These are phyloP conservation scores for Ascidia mentula DNA, from an alignment of 23 tunicate genomes.

Conservation along the genomic window DNA sequence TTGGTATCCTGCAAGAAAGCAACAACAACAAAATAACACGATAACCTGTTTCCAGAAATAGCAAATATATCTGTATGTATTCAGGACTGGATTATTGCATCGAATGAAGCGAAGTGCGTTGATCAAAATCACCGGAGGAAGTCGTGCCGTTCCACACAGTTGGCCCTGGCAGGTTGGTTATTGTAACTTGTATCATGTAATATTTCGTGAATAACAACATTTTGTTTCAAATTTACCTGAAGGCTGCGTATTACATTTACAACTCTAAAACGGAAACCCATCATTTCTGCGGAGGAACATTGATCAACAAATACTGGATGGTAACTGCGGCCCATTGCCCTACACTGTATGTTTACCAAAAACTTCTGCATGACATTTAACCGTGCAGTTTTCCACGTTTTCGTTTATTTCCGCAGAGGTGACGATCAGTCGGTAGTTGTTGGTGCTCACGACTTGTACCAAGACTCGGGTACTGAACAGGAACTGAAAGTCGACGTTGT, in stretches of 20 bases:
- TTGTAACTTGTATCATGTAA: neutral
- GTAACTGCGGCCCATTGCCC: conserved; percentile 99
- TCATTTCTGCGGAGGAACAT: conserved; percentile 89
- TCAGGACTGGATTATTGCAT: conserved; percentile 14
- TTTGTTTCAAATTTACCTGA: neutral
- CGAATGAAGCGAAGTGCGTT: conserved; percentile 38
- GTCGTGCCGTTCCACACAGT: conserved; percentile 39
- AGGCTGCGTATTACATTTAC: conserved; percentile 79
- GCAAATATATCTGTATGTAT: no score
- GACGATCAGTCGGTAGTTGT: conserved; percentile 59
- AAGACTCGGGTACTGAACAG: conserved; percentile 68
- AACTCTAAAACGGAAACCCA: conserved; percentile 34
- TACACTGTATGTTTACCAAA: conserved; percentile 57
- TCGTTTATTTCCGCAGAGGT: no score
- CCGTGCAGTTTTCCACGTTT: no score
- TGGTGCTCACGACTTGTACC: conserved; percentile 66
- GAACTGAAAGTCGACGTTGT: conserved; percentile 58
- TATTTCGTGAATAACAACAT: neutral
- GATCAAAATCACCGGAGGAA: conserved; percentile 65
- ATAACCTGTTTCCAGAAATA: no score
- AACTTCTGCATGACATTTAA: no score
- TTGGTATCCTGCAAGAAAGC: no score
- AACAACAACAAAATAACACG: no score
- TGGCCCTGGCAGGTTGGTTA: conserved; percentile 90
- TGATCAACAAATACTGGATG: conserved; percentile 92